Base-by-base conservation (phyloP, 2,113 vertebrate genomes). In the Laterallus jamaicensis region DNA sequence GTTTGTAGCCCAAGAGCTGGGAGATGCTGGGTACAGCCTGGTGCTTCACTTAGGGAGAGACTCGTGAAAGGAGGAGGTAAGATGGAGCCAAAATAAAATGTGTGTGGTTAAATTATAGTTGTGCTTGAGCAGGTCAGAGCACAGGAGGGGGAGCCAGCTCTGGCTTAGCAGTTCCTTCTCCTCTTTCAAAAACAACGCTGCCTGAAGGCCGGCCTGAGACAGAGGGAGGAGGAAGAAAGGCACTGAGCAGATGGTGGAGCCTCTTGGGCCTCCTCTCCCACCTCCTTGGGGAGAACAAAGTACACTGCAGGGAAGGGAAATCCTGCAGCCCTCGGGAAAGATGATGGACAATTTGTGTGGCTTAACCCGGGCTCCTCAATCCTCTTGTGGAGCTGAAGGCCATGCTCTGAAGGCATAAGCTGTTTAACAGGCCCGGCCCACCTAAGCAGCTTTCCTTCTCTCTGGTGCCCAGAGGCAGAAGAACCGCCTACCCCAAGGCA, bases 131-230 rank as follows among this genome's bases (percentile, higher is more conserved):
- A 76, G 82, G 86, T 91, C 35, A 56, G 2, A 37, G 93, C 69
- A 2, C 80, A 66, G 82, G 69, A 71, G 76, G 26, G 86, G 13
- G 25, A 55, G 90, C 83, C 94, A 95, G 83, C 86, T 59, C 88
- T 39, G 80, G 90, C 86, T 96, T 83, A 93, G 73, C 85, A 20
- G 26, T 86, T 37, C 25, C 95, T 12, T 96, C 96, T 96, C 85
- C 64, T 44, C 92, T 96, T 95, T 92, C 85, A 90, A 55, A 95
- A 95, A 52, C 79, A 85, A 20, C 15, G 14, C 52, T 25, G 87
- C 47, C 15, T 4, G 11, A 29, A 4, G 44, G 88, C 24, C 3
- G 11, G 67, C 8, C 59, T 32, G 82, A 58, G 17, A 2, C 15
- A 3, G 12, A 12, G n/a, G 42, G 32, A n/a, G 32, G 40, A 60